Evolutionary conservation across 2,797 vertebrate species (phyloP).

Genomic region (Diplodus puntazzo): DNA sequence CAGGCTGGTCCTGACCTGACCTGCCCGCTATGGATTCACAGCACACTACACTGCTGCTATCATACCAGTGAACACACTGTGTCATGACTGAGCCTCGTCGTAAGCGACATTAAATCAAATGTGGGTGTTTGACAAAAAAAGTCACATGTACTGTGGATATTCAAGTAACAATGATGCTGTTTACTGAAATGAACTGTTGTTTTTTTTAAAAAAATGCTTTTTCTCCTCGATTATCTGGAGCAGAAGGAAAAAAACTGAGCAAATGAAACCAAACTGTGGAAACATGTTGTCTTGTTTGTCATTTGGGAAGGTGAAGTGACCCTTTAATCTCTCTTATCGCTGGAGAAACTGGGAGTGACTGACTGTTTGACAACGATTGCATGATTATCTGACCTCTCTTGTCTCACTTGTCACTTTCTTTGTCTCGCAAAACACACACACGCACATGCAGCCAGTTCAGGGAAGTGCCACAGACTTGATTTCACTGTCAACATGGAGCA

Average conservation of each 20-base stretch:
- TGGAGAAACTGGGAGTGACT: background rate
- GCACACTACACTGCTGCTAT: background rate
- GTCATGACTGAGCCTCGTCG: background rate
- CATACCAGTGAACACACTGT: background rate
- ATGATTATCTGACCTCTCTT: constrained; percentile 31
- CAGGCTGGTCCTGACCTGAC: constrained; percentile 17
- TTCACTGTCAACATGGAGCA: constrained; percentile 60
- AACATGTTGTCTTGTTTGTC: background rate
- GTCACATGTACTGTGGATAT: background rate
- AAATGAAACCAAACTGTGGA: background rate
- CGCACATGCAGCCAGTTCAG: background rate
- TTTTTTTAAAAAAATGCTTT: no score
- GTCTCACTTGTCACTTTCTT: constrained; percentile 7
- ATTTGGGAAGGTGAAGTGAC: background rate
- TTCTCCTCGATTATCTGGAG: no score
- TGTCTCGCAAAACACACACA: constrained; percentile 23
- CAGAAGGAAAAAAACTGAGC: background rate
- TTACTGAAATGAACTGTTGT: background rate
- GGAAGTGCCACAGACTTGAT: constrained; percentile 31
- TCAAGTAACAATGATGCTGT: background rate
- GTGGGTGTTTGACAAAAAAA: background rate
- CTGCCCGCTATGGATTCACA: background rate
- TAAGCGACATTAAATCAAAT: background rate
- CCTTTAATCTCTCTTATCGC: constrained; percentile 3
- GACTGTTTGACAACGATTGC: constrained; percentile 24